phyloP scores from a whole-genome alignment of 2,888 invertebrate species.

The Tenthredo scrophulariae region DNA sequence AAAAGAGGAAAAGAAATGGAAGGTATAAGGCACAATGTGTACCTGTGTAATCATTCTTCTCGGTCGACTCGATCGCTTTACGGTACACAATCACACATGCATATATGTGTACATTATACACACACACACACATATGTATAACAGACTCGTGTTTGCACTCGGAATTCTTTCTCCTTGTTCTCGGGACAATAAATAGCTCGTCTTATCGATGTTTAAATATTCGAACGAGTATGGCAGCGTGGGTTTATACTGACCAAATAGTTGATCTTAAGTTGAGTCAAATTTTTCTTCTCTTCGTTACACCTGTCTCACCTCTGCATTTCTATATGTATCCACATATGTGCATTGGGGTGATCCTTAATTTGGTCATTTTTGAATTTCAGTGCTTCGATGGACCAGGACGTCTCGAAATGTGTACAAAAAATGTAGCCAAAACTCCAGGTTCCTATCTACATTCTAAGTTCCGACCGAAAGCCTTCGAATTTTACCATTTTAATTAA shows the following conservation, averaged over 20 bases:
- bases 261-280: not conserved
- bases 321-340: too few species aligned
- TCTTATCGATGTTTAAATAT: conserved; percentile 63
- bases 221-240: conserved; percentile 30
- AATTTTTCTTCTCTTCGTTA: not conserved
- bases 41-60: conserved; percentile 34
- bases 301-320: not conserved
- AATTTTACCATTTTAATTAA: too few species aligned
- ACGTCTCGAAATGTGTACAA: too few species aligned
- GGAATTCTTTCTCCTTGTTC: conserved; percentile 53
- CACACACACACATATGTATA: not conserved
- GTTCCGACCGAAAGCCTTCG: too few species aligned
- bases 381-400: too few species aligned
- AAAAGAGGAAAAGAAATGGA: not conserved
- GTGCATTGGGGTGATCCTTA: too few species aligned
- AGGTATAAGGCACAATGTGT: conserved; percentile 4
- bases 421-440: too few species aligned
- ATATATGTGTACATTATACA: not conserved
- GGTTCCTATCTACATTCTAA: too few species aligned
- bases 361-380: too few species aligned
- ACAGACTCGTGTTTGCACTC: conserved; percentile 48
- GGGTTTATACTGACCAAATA: conserved; percentile 12
- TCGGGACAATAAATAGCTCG: conserved; percentile 60
- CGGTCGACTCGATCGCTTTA: conserved; percentile 20
- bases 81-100: not conserved